Base-by-base conservation (phyloP, 2,113 vertebrate genomes). In the Condylura cristata region DNA sequence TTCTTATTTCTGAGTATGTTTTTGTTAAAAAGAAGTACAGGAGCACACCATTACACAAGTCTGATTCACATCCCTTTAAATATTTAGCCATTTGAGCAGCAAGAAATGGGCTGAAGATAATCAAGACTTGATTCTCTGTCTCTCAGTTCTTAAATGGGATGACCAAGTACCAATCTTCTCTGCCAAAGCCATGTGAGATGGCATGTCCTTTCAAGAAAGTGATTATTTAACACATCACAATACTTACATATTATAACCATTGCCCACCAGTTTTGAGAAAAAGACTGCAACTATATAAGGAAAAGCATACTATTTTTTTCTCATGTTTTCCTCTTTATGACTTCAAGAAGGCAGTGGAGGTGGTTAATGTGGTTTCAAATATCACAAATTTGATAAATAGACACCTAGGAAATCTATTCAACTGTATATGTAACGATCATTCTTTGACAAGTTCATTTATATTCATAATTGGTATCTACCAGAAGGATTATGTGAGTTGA, bases 391-490 rank as follows among this genome's bases (percentile, higher is more conserved):
- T 94, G 71, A 53, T 30, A 76, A 82, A 60, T 44, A 8, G 24
- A 16, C 32, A 56, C 34, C 56, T 63, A 16, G 41, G 53, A 91
- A 92, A 74, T 6, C 16, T 39, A 85, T 8, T 68, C 39, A 53
- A 48, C 46, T 61, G 30, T 48, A 51, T 66, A 16, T 41, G 66
- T 60, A 53, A n/a, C 65, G 83, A 79, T 58, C 13, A 41, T 93
- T 94, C 71, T 53, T 79, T 5, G 16, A n/a, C 58, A 37, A 93
- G 32, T 51, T 89, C 89, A 93, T 95, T 91, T 93, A 83, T 53
- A 91, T 87, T 94, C 85, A 91, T 80, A 93, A 90, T 56, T 39
- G 34, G 56, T 14, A 9, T 83, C 28, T 30, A 30, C 20, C 3
- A 17, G 41, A 58, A 66, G 46, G 44, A 56, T 76, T 90, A 53